phyloP scores from a whole-genome alignment of 2,113 vertebrate species.

The Platichthys stellatus region DNA sequence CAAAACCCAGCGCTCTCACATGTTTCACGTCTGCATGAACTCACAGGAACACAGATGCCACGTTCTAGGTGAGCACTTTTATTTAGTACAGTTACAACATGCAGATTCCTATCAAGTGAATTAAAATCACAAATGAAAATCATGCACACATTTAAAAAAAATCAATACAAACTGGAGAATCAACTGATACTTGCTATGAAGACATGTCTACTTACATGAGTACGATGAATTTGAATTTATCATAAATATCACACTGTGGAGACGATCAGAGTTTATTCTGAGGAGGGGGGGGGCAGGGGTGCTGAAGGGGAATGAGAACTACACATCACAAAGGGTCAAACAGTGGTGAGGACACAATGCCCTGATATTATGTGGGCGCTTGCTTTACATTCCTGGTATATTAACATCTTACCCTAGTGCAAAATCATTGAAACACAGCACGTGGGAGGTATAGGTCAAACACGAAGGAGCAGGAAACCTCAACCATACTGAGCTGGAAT shows the following conservation, averaged over 20 bases:
- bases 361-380: constrained; percentile 47
- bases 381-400: constrained; percentile 70
- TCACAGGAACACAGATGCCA: constrained; percentile 4
- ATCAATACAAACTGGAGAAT: constrained; percentile 67
- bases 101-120: constrained; percentile 73
- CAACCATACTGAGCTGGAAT: constrained; percentile 53
- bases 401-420: constrained; percentile 75
- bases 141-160: constrained; percentile 77
- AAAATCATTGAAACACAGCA: constrained; percentile 72
- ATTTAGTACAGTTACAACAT: constrained; percentile 84
- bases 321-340: constrained; percentile 57
- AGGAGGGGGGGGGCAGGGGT: neutral
- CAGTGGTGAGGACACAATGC: constrained; percentile 57
- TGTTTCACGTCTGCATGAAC: neutral
- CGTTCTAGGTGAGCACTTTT: constrained; percentile 76
- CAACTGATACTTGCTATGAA: constrained; percentile 64
- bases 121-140: constrained; percentile 72
- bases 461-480: constrained; percentile 49
- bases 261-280: constrained; percentile 44
- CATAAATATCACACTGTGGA: constrained; percentile 77
- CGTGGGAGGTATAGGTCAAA: constrained; percentile 44
- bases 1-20: too few species aligned
- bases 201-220: constrained; percentile 73
- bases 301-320: constrained; percentile 48
- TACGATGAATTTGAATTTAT: constrained; percentile 59